Evolutionary conservation across 2,113 vertebrate genomes (phyloP), one percentile per base, ranked within the genome.

Genomic region (Centrocercus urophasianus): DNA sequence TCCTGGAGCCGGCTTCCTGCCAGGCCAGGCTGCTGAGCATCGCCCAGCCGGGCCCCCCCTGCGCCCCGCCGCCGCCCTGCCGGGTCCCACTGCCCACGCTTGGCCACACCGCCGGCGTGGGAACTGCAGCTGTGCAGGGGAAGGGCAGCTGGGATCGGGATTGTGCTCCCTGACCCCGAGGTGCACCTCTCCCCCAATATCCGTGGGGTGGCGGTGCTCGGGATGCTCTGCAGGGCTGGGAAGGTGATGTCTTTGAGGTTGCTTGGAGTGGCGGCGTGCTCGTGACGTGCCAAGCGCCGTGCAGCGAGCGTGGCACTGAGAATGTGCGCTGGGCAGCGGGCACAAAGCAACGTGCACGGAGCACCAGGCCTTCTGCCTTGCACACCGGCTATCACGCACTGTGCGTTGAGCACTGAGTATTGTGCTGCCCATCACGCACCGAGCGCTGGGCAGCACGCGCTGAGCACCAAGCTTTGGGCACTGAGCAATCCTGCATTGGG

Each of bases 1-100:
- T 98, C 96, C 97, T 93, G 95, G 96, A 96, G 91, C 30, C 48
- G 7, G 87, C 90, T 96, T 97, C 93, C 96, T 96, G 93, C 88
- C 89, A 86, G 90, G 93, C 85, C 24, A 34, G n/a, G 50, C 60
- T 71, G 10, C 21, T 27, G 36, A 2, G 74, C 82, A 6, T 24
- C 2, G 7, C 91, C n/a, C 30, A 2, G 11, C 52, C 6, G 4
- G 7, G 54, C 67, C 56, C 28, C 80, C 57, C 48, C 32, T 1
- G 1, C 40, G 28, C 83, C 71, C 75, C 7, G 0, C 28, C 60
- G 47, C 56, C 8, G 59, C 88, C 0, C 8, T 48, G 47, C 20
- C 30, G 30, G 14, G 65, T 32, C 42, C 65, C 43, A 21, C 65
- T 47, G 43, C 42, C 66, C 30, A n/a, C 42, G 42, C 43, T 13